These are phyloP conservation scores for Pseudorhiza aurosa DNA, from an alignment of 30 jellyfish, hydroid and myxozoan genomes.

Conservation along the genomic window DNA sequence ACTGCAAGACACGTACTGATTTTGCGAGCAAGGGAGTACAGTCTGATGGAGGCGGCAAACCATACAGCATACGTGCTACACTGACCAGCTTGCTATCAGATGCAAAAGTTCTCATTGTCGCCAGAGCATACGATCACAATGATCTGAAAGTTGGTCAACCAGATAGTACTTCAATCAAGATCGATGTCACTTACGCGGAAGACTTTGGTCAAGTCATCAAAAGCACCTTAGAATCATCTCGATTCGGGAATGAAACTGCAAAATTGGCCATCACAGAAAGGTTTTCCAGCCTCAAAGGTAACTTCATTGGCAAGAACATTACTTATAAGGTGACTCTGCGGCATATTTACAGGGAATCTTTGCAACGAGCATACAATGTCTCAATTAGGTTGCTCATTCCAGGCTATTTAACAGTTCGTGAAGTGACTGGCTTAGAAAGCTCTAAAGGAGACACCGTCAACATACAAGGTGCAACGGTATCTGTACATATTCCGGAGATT, in stretches of 20 bases:
- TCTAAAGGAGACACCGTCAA: background rate
- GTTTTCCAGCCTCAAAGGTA: background rate
- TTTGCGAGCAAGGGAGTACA: background rate
- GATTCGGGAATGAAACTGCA: constrained; percentile 16
- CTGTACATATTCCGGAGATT: constrained; percentile 3
- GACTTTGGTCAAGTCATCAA: background rate
- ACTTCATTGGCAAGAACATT: constrained; percentile 2
- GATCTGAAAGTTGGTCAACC: background rate
- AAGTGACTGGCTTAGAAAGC: background rate
- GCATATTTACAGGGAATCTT: background rate
- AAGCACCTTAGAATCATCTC: background rate
- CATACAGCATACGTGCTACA: background rate
- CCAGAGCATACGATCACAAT: constrained; percentile 27
- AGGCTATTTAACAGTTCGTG: background rate
- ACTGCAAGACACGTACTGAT: background rate
- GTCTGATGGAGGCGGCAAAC: background rate
- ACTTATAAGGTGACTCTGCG: background rate
- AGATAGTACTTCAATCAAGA: background rate
- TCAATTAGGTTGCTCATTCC: background rate
- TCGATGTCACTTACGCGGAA: background rate
- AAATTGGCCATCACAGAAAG: background rate
- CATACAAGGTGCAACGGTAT: background rate
- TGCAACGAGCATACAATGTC: background rate
- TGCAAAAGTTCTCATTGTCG: constrained; percentile 14
- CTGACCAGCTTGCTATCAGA: constrained; percentile 14